Base-by-base conservation (phyloP, 2,888 invertebrate genomes). In the Diarsia brunnea region DNA sequence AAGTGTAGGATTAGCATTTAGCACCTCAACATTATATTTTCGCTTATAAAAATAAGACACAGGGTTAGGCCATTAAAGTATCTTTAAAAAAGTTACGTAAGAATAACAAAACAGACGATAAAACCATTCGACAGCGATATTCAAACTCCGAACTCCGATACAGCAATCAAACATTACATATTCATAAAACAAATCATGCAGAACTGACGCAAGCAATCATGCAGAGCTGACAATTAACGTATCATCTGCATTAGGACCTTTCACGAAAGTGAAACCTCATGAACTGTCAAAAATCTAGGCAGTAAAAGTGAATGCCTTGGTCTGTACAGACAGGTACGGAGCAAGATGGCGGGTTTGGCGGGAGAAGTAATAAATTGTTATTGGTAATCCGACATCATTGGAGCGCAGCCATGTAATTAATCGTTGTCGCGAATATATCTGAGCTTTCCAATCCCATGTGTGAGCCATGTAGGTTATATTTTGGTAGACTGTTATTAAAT, bases 201-300 rank as follows among this genome's bases (percentile, higher is more conserved):
- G 69, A 85, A 87, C 81, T 78, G 78, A 80, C 75, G 63, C 31
- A 75, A 69, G 69, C 78, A 76, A 69, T 83, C 81, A 85, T 76
- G 70, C 69, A 69, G 69, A 61, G 79, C 85, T 69, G 78, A 85
- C 73, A 66, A 77, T 73, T 74, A 69, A 51, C 58, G 61, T 69
- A 87, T 73, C 75, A 75, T 79, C 71, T 82, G 85, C 80, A 71
- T 78, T 73, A 81, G 73, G 75, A 84, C 69, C 78, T 78, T 79
- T 86, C 80, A 76, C 73, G 82, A 87, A 88, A 84, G 87, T 88
- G 87, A 86, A 87, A 86, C 79, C 47, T 76, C 73, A 79, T 81
- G 77, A 87, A 74, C 82, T 87, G 82, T 80, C 87, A 82, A 81
- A 89, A 78, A 72, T 75, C 79, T 83, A 85, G 78, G 78, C 76